These are phyloP conservation scores for Pseudocheirus occidentalis DNA, from an alignment of 2,797 vertebrate species.

Conservation along the genomic window DNA sequence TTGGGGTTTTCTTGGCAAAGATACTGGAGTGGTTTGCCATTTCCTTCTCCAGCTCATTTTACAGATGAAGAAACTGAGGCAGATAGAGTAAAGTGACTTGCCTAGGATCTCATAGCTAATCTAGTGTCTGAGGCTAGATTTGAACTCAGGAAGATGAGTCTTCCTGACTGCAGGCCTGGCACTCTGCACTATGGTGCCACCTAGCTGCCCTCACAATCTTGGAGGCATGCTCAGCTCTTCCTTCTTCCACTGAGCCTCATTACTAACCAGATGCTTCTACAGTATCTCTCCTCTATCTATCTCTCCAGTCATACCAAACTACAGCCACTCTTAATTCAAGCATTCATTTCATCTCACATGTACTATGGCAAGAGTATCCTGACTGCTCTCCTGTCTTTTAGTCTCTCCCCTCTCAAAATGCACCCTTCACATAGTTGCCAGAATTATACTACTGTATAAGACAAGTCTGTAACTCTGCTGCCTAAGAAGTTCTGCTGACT, in stretches of 20 bases:
- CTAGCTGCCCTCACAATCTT: background rate
- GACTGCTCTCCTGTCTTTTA: background rate
- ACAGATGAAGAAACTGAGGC: background rate
- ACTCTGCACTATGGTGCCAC: background rate
- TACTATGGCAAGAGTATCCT: background rate
- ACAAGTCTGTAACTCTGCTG: background rate
- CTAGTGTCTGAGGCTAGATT: background rate
- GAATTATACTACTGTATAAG: background rate
- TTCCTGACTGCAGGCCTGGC: background rate
- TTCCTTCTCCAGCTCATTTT: background rate
- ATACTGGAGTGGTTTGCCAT: background rate
- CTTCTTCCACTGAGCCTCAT: background rate
- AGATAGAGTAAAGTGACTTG: background rate
- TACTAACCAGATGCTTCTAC: background rate
- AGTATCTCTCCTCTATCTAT: background rate
- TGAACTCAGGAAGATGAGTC: background rate
- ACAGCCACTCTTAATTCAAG: background rate
- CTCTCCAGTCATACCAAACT: background rate
- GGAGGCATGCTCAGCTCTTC: background rate
- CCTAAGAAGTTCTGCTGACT: background rate
- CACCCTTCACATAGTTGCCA: background rate
- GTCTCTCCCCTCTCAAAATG: background rate
- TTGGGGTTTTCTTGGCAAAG: background rate
- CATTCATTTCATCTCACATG: background rate
- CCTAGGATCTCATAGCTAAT: background rate